phyloP scores from a whole-genome alignment of 2,797 vertebrate genomes.

The Lepidocolaptes lacrymiger region DNA sequence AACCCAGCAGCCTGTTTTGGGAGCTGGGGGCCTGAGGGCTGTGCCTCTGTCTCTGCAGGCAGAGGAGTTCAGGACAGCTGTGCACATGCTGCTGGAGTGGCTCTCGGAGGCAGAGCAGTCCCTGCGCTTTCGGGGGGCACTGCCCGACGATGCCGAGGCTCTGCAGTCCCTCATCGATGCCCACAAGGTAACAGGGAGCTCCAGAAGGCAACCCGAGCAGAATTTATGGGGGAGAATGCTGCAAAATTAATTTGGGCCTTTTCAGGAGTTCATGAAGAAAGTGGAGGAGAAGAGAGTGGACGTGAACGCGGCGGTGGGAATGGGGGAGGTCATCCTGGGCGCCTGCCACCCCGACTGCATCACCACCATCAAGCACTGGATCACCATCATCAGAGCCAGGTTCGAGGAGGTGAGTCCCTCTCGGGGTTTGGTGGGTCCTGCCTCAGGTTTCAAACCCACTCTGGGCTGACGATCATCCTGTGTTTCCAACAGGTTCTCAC shows the following conservation, averaged over 20 bases:
- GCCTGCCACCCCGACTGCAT: slow-evolving; percentile 95
- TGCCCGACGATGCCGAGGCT: slow-evolving; percentile 93
- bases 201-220: background rate
- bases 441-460: fast-evolving
- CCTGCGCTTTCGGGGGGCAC: slow-evolving; percentile 93
- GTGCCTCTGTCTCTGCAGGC: slow-evolving; percentile 77
- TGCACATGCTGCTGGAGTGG: slow-evolving; percentile 96
- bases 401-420: slow-evolving; percentile 90
- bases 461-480: background rate
- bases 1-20: fast-evolving
- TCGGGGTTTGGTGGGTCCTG: fast-evolving
- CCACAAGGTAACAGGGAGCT: slow-evolving; percentile 78
- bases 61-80: slow-evolving; percentile 92
- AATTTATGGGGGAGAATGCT: fast-evolving
- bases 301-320: slow-evolving; percentile 88
- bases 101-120: slow-evolving; percentile 97
- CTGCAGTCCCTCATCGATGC: slow-evolving; percentile 89
- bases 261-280: slow-evolving; percentile 93
- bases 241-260: background rate
- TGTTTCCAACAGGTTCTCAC: slow-evolving; percentile 83
- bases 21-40: background rate
- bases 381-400: slow-evolving; percentile 96
- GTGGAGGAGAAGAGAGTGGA: slow-evolving; percentile 93
- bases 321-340: slow-evolving; percentile 92
- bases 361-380: slow-evolving; percentile 99